Evolutionary conservation across 2,797 vertebrate genomes (phyloP), one percentile per base, ranked within the genome.

Genomic region (Neosalanx taihuensis): DNA sequence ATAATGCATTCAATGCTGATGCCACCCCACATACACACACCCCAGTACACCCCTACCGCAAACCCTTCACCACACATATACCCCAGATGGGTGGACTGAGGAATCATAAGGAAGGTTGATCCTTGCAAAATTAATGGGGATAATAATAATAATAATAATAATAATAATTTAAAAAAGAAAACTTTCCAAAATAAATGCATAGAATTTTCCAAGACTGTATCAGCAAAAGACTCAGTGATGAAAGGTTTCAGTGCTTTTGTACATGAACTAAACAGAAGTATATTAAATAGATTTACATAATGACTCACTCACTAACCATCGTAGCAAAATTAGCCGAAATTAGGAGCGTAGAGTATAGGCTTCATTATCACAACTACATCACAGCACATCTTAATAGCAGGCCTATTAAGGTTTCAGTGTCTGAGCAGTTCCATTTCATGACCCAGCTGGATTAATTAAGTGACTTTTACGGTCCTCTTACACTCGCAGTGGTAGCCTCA

Each of bases 371-470:
- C 18, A 70, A 60, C 61, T 71, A 51, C 75, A 67, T 73, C 76
- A 75, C 72, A 31, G 68, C 46, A 17, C 67, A 70, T 72, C 71
- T 83, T 84, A 83, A 85, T 84, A 83, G 80, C 73, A 69, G 46
- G 69, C 73, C 58, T 67, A 81, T 83, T 81, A 83, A 71, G 74
- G 70, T 73, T 84, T 68, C 33, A 72, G 59, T 2, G 59, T 67
- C 53, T 56, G 71, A 76, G 72, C 71, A 67, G 59, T 70, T 76
- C 26, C 35, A 51, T 77, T 72, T 79, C 57, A 64, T 64, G 58
- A 56, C 74, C 46, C 61, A 56, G 69, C 72, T 69, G 69, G 67
- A 72, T 73, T 81, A 70, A 73, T 71, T 74, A 62, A 57, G 53
- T 26, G 29, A 20, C 10, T 29, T 70, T 70, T 20, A 29, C 61